These are phyloP conservation scores for Tetheella fluctuosa DNA, from an alignment of 2,888 invertebrate genomes.

Conservation along the genomic window DNA sequence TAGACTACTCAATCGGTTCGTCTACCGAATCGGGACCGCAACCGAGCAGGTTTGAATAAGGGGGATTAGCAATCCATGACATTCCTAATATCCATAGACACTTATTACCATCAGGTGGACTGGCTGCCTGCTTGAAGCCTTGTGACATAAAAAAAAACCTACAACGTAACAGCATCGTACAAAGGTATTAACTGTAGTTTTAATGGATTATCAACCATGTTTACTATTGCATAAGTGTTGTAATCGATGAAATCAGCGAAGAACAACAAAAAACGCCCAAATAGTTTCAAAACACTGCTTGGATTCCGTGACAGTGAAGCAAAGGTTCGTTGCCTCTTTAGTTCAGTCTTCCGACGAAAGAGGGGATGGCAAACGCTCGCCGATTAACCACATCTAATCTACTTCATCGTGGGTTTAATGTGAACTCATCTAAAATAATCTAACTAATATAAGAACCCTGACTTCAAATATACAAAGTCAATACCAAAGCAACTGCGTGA, in stretches of 20 bases:
- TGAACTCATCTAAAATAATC: conserved; percentile 6
- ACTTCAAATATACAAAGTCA: background rate
- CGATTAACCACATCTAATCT: background rate
- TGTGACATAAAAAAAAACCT: too few relatives aligned
- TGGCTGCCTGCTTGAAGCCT: too few relatives aligned
- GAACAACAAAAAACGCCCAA: conserved; percentile 8
- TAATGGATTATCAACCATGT: background rate
- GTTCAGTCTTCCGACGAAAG: conserved; percentile 5
- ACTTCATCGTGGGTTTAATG: background rate
- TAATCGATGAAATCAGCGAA: conserved; percentile 2
- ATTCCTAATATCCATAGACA: too few relatives aligned
- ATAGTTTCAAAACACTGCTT: conserved; percentile 5
- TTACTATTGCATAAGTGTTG: background rate
- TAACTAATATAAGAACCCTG: conserved; percentile 7
- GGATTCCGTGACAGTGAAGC: background rate
- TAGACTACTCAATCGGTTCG: too few relatives aligned
- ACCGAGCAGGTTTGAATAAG: too few relatives aligned
- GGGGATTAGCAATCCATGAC: too few relatives aligned
- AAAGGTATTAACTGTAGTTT: background rate
- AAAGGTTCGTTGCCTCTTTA: conserved; percentile 8
- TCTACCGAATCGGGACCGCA: too few relatives aligned
- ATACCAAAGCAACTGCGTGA: conserved; percentile 36
- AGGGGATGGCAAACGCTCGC: conserved; percentile 1
- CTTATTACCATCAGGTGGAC: too few relatives aligned
- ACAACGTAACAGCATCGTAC: too few relatives aligned